Evolutionary conservation across 2,797 vertebrate genomes (phyloP).

Genomic region (Delichon dasypus): DNA sequence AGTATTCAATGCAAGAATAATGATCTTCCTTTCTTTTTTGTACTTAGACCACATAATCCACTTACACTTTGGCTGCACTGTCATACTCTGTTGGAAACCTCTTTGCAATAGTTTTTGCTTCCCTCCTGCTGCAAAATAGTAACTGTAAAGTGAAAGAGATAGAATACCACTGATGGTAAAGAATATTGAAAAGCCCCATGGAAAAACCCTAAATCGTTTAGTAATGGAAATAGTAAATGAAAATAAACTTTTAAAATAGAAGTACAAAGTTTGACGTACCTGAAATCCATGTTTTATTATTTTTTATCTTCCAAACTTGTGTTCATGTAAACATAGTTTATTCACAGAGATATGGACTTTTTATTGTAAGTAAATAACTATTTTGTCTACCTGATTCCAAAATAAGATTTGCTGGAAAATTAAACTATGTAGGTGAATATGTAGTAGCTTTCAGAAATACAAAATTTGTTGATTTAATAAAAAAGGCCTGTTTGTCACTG

Average conservation of each 20-base stretch:
- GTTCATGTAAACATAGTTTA: neutral
- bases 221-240: neutral
- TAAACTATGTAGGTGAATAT: neutral
- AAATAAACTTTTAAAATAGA: neutral
- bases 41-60: neutral
- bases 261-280: neutral
- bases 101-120: neutral
- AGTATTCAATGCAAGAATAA: neutral
- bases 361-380: neutral
- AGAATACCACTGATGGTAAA: neutral
- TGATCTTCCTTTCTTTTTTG: neutral
- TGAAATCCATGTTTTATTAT: neutral
- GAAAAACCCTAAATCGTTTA: accelerated
- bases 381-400: neutral
- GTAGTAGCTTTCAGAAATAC: neutral
- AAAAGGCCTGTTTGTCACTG: neutral
- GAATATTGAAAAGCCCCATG: neutral
- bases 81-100: neutral
- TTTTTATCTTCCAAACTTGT: neutral
- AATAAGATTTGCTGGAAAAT: neutral
- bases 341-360: neutral
- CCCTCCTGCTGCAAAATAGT: neutral
- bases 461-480: neutral
- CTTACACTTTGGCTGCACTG: neutral
- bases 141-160: neutral